Evolutionary conservation across 2,888 invertebrate species (phyloP), one percentile per base, ranked within the genome.

Genomic region (Chrysotoxum bicinctum): DNA sequence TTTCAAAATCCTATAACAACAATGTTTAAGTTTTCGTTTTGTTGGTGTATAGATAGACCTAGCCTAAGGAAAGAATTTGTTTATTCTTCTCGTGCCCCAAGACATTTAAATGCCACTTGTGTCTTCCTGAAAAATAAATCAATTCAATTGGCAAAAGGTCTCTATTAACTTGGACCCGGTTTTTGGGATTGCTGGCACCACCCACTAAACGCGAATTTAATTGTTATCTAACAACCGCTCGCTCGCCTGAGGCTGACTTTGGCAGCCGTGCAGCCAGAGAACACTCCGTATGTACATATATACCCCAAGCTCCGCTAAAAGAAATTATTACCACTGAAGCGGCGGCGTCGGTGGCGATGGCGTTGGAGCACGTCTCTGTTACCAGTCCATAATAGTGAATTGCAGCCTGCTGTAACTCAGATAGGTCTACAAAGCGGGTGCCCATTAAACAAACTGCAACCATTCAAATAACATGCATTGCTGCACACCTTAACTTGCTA

Each of bases 401-500:
- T 66, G 48, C 9, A 54, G 56, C 35, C 66, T 50, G 43, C 52
- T 35, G 30, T 60, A 30, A 16, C 35, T 40, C 40, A 68, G 79
- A 50, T 85, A 48, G 32, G 23, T 56, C 54, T 69, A 81, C 81
- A 85, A 84, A 85, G 85, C 76, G 81, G 85, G 81, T 54, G 81
- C 72, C 85, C 76, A 85, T 85, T 81, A 85, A 85, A 85, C 85
- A 85, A 85, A 85, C 81, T 76, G 69, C 85, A 85, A 69, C 85
- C 76, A 85, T 85, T 85, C 85, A 85, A 85, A 85, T 85, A 85
- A 85, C 85, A 85, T 85, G 85, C 81, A 85, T 85, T 85, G 85
- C 85, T 85, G 85, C 85, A 85, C 85, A 85, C 81, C 81, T 85
- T 37, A 81, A 81, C 45, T 62, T 60, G 85, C 85, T 85, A 85